phyloP scores from a whole-genome alignment of 37 sponge, comb jelly and placozoan genomes.

The Mnemiopsis leidyi region DNA sequence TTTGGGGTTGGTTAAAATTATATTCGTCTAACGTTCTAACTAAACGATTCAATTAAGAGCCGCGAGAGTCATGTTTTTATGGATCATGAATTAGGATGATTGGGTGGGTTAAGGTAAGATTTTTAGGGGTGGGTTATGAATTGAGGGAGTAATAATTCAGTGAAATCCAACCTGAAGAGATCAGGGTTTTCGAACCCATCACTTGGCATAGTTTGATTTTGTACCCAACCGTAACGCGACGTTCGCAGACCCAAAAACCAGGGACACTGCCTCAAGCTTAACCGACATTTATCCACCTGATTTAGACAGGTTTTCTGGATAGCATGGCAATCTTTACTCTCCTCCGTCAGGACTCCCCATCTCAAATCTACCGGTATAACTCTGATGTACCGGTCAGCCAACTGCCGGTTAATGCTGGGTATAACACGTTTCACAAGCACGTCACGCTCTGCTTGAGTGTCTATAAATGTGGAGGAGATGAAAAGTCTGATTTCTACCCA shows the following conservation, averaged over 20 bases:
- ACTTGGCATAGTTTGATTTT: background rate
- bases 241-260: constrained; percentile 13
- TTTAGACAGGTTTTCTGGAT: constrained; percentile 15
- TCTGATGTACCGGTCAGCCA: background rate
- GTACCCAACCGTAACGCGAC: background rate
- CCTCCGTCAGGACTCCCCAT: background rate
- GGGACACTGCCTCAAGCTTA: background rate
- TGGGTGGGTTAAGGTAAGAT: no score
- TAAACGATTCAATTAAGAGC: no score
- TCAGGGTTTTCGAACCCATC: background rate
- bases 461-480: background rate
- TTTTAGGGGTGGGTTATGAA: no score
- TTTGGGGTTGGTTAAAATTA: no score
- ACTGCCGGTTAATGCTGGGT: background rate
- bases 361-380: background rate
- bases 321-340: background rate
- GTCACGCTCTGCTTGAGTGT: background rate
- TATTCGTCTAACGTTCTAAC: no score
- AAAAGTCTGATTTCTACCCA: background rate
- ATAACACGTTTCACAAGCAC: background rate
- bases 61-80: no score
- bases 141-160: no score
- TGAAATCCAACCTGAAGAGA: no score
- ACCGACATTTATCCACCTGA: background rate
- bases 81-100: no score